These are phyloP conservation scores for Leptinotarsa undecemlineata DNA, from an alignment of 1,140 invertebrate species.

Conservation along the genomic window DNA sequence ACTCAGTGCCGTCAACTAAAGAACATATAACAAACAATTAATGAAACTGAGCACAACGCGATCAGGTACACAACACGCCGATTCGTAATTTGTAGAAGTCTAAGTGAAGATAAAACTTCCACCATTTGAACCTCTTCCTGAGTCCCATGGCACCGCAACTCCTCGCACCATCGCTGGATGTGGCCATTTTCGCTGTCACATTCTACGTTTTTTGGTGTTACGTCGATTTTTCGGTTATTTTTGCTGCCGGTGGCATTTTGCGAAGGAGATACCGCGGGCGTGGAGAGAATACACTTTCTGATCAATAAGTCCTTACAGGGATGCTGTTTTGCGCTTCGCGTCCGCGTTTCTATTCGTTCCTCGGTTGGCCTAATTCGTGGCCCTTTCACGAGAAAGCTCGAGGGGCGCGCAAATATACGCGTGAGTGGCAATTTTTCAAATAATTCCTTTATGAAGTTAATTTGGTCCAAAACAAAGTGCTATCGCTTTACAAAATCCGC, in stretches of 20 bases:
- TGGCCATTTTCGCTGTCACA: slow-evolving; percentile 36
- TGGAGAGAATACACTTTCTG: slow-evolving; percentile 40
- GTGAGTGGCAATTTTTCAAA: too few relatives aligned
- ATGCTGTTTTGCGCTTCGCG: slow-evolving; percentile 25
- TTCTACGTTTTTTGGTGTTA: not conserved
- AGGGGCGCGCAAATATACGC: not conserved
- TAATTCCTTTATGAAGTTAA: too few relatives aligned
- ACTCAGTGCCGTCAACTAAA: slow-evolving; percentile 24
- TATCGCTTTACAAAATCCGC: too few relatives aligned
- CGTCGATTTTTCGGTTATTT: not conserved
- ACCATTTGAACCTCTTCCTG: slow-evolving; percentile 48
- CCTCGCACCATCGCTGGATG: slow-evolving; percentile 40
- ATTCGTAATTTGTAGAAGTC: slow-evolving; percentile 35
- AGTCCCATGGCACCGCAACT: slow-evolving; percentile 40
- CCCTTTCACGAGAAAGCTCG: not conserved
- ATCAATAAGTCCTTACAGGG: slow-evolving; percentile 47
- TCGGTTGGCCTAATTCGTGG: slow-evolving; percentile 23
- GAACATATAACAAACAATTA: slow-evolving; percentile 25
- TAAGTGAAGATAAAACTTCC: slow-evolving; percentile 45
- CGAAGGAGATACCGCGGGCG: slow-evolving; percentile 38
- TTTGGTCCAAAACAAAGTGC: too few relatives aligned
- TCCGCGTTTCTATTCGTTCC: slow-evolving; percentile 9
- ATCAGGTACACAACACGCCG: slow-evolving; percentile 24
- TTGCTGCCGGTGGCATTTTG: slow-evolving; percentile 29
- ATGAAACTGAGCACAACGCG: slow-evolving; percentile 34